Conservation (phyloP, 2,797 vertebrate species). For the Nothura maculosa region DNA sequence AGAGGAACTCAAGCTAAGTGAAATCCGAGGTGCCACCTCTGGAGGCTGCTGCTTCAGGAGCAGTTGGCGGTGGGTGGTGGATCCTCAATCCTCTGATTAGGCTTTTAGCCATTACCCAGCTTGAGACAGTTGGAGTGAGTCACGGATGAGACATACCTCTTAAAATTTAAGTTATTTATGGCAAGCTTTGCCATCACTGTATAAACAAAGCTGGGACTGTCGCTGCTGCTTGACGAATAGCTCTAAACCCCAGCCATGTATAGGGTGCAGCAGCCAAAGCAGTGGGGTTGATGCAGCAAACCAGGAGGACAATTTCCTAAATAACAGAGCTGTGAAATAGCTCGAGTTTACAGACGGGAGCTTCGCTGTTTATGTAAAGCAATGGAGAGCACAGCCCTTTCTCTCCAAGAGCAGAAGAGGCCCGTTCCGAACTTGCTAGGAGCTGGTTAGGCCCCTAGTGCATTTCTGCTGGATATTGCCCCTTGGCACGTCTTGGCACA, state of each 20-base stretch:
- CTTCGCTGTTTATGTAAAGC: not conserved
- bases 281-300: not conserved
- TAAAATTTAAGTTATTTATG: not conserved
- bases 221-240: not conserved
- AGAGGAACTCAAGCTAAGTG: not conserved
- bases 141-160: not conserved
- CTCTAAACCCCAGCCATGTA: not conserved
- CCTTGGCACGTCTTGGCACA: not conserved
- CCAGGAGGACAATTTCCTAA: not conserved
- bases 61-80: not conserved
- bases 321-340: not conserved
- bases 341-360: not conserved
- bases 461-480: not conserved
- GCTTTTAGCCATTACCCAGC: not conserved
- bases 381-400: accelerated
- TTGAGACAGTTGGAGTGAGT: not conserved
- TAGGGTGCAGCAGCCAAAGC: not conserved
- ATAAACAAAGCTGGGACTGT: not conserved
- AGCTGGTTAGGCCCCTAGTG: not conserved
- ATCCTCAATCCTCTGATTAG: not conserved
- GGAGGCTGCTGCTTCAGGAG: not conserved
- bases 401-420: not conserved
- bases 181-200: not conserved
- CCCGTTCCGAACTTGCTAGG: not conserved
- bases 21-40: not conserved